A percentile compares a stretch with the other conserved stretches of the same genome.
Conservation (phyloP, 1,140 invertebrate species). For the Hormaphis cornu region DNA sequence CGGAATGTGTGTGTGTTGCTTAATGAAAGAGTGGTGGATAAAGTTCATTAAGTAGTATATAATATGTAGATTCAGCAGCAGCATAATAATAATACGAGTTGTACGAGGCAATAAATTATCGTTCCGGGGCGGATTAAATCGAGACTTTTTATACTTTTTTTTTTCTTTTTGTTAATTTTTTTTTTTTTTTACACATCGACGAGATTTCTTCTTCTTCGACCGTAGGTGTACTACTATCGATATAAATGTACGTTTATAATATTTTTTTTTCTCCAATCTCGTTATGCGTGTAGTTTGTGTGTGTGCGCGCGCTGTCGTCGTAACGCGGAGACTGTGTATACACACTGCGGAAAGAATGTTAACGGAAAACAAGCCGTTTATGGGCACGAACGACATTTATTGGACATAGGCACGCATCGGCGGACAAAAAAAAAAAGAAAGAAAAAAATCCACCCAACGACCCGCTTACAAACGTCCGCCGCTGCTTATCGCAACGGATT, state of each 20-base stretch:
- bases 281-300: neutral
- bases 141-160: conserved; percentile 11
- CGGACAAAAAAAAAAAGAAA: neutral
- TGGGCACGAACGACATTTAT: conserved; percentile 22
- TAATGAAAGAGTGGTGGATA: conserved; percentile 27
- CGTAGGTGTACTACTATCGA: too few relatives aligned
- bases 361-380: conserved; percentile 30
- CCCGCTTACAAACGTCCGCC: conserved; percentile 5
- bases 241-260: neutral
- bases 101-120: conserved; percentile 16
- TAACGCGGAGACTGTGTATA: neutral
- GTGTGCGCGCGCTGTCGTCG: neutral
- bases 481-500: conserved; percentile 14
- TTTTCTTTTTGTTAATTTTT: neutral
- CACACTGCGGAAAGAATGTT: conserved; percentile 1
- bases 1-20: neutral
- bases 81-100: neutral
- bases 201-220: neutral
- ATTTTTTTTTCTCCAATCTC: neutral
- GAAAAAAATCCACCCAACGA: neutral
- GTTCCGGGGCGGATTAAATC: conserved; percentile 20
- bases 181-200: neutral
- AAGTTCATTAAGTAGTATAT: conserved; percentile 33
- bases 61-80: conserved; percentile 25
- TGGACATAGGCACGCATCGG: conserved; percentile 7